These are phyloP conservation scores for Etheostoma cragini DNA, from an alignment of 2,113 vertebrate species.

Conservation along the genomic window DNA sequence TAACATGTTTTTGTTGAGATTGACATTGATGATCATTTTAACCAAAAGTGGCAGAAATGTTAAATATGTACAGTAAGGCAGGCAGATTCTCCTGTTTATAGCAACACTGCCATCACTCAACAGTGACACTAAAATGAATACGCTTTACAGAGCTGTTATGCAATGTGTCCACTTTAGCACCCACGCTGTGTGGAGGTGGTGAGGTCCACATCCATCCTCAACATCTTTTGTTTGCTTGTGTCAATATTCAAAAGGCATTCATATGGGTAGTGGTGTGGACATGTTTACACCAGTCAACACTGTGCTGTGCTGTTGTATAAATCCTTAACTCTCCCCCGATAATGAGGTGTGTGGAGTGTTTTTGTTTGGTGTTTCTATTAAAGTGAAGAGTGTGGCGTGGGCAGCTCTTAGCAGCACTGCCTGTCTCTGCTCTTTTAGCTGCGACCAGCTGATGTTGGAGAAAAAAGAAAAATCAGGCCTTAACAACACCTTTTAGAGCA, in stretches of 20 bases:
- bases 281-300: background rate
- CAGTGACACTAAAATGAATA: background rate
- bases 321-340: background rate
- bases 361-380: conserved; percentile 37
- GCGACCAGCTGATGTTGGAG: conserved; percentile 20
- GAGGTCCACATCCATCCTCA: background rate
- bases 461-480: conserved; percentile 16
- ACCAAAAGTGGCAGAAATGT: background rate
- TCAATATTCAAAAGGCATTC: conserved; percentile 13
- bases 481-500: conserved; percentile 13
- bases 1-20: background rate
- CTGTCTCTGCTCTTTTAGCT: conserved; percentile 42
- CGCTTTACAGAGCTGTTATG: accelerated
- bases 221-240: conserved; percentile 21
- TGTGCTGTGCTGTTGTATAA: background rate
- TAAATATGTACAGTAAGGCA: background rate
- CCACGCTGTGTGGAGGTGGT: background rate
- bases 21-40: background rate
- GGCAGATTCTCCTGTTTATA: background rate
- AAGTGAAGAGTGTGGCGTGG: conserved; percentile 31
- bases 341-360: conserved; percentile 34
- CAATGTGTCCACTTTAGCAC: background rate
- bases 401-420: conserved; percentile 29
- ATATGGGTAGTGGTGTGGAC: background rate
- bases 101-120: background rate